Evolutionary conservation across 2,797 vertebrate genomes (phyloP).

Genomic region (Scarus forsteni): DNA sequence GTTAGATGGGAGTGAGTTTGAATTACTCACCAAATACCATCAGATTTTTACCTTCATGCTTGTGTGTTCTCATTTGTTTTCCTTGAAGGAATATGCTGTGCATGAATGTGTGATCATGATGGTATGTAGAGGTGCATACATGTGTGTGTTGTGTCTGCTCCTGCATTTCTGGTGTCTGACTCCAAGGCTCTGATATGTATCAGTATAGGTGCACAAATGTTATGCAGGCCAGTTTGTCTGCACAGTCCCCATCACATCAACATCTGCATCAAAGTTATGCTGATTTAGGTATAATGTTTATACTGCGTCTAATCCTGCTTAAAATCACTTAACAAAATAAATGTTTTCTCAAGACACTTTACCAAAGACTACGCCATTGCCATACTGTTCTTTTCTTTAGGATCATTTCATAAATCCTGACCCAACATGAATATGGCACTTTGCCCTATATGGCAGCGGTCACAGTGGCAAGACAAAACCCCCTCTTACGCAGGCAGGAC

Average conservation of each 20-base stretch:
- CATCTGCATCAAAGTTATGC: background rate
- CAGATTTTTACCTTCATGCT: constrained; percentile 25
- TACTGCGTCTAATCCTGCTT: background rate
- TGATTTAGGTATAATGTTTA: background rate
- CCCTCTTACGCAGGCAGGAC: no score
- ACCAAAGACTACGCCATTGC: no score
- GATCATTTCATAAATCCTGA: no score
- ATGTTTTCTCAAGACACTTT: no score
- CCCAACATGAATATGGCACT: no score
- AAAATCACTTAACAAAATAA: background rate
- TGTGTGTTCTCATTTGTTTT: constrained; percentile 27
- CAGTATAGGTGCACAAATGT: constrained; percentile 52
- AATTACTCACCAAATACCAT: constrained; percentile 26
- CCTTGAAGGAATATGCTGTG: constrained; percentile 28
- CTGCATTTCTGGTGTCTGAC: constrained; percentile 53
- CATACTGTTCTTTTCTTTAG: no score
- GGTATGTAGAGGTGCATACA: constrained; percentile 32
- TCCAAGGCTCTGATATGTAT: constrained; percentile 66
- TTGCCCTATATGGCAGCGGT: no score
- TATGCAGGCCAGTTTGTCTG: constrained; percentile 26
- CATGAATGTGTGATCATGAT: constrained; percentile 14
- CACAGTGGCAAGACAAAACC: no score
- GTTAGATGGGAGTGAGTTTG: constrained; percentile 13
- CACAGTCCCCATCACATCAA: constrained; percentile 18
- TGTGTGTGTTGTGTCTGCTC: constrained; percentile 71